Evolutionary conservation across 2,888 invertebrate genomes (phyloP), one percentile per base, ranked within the genome.

Genomic region (Drosophila monieri): DNA sequence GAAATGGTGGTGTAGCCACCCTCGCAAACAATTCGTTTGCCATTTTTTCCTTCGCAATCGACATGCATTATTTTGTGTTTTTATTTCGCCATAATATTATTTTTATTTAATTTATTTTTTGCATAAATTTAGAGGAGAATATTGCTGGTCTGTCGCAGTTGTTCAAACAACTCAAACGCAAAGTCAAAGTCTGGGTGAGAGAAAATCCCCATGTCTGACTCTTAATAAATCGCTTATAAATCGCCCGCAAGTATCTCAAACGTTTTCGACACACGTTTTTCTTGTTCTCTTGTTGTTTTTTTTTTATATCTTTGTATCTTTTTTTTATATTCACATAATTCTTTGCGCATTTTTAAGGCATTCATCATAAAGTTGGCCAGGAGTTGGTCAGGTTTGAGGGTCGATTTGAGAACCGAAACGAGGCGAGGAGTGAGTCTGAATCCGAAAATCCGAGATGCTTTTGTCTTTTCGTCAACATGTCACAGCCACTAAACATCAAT

Each of bases 381-480:
- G 35, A 35, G 35, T 35, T 35, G 35, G 35, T n/a, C n/a, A 21
- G 47, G 9, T 14, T 48, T 18, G 64, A 48, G 66, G 39, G 46
- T 52, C 56, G 12, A 14, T 10, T n/a, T 6, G 46, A 32, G 43
- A 32, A 27, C 18, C 46, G 37, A 14, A 12, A 32, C 35, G 35
- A 15, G 49, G 25, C 25, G 27, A 21, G 27, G 52, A 60, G 27
- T 56, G 61, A 55, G 53, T 49, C 27, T 37, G 56, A 73, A 35
- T 25, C 44, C 46, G 58, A 59, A 53, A 73, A 58, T 59, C 58
- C 47, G 60, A 62, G 77, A 75, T 74, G 67, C 65, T 59, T 76
- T 84, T 80, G 80, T 80, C 72, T 78, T 67, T 79, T 79, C 76
- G 78, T 78, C 83, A 83, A 80, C 54, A 74, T 80, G 83, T 78